These are phyloP conservation scores for Sinonovacula constricta DNA, from an alignment of 1,140 invertebrate genomes.

Conservation along the genomic window DNA sequence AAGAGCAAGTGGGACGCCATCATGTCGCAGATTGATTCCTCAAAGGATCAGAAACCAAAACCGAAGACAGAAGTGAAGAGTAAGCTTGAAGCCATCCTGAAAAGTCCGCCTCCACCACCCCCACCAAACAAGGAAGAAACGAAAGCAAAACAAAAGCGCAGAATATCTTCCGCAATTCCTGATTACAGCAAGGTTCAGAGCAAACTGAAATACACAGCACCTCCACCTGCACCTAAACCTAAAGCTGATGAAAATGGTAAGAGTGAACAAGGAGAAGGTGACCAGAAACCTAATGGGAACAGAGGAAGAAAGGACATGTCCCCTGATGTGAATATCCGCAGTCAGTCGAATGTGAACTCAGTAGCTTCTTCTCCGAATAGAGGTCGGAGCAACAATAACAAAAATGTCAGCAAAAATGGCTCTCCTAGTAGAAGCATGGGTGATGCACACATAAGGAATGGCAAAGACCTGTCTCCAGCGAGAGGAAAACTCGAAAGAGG, in stretches of 20 bases:
- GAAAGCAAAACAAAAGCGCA: slow-evolving; percentile 60
- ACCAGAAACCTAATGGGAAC: no score
- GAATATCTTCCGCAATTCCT: slow-evolving; percentile 63
- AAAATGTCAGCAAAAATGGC: neutral
- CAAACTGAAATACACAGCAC: slow-evolving; percentile 64
- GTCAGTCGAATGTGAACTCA: neutral
- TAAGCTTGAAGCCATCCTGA: slow-evolving; percentile 70
- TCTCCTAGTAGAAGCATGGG: slow-evolving; percentile 25
- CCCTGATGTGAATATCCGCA: neutral
- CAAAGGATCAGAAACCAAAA: slow-evolving; percentile 72
- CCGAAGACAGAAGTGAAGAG: slow-evolving; percentile 76
- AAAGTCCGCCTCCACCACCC: slow-evolving; percentile 50
- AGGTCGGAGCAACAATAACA: no score
- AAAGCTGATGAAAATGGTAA: slow-evolving; percentile 36
- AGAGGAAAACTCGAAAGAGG: slow-evolving; percentile 10
- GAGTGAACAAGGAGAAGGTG: no score
- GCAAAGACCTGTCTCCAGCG: neutral
- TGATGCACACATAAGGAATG: neutral
- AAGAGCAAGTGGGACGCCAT: slow-evolving; percentile 78
- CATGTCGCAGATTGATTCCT: slow-evolving; percentile 76
- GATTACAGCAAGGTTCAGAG: slow-evolving; percentile 75
- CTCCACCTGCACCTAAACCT: slow-evolving; percentile 32
- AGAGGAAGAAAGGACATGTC: neutral
- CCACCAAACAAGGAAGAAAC: slow-evolving; percentile 56
- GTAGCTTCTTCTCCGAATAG: neutral